These are phyloP conservation scores for Suricata suricatta DNA, from an alignment of 2,113 vertebrate species.

Conservation along the genomic window DNA sequence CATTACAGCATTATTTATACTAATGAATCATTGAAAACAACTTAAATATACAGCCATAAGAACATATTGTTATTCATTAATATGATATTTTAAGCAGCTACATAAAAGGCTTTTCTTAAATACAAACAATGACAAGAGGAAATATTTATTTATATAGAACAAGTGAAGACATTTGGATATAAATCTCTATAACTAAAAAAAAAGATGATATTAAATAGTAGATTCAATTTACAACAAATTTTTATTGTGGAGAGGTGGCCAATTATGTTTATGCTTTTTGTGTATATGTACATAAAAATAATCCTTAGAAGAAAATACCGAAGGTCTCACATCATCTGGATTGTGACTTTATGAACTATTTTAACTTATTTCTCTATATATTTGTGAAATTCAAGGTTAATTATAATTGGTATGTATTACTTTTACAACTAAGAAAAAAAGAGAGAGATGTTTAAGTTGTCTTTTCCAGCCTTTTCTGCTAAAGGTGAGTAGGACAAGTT, in stretches of 20 bases:
- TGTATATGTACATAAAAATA: not conserved
- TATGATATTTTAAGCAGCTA: not conserved
- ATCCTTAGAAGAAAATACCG: not conserved
- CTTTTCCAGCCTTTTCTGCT: not conserved
- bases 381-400: not conserved
- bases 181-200: not conserved
- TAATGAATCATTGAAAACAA: not conserved
- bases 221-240: not conserved
- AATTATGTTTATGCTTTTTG: accelerated
- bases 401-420: not conserved
- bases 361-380: not conserved
- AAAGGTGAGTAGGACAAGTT: too few relatives aligned
- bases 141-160: not conserved
- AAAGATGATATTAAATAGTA: too few relatives aligned
- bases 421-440: not conserved
- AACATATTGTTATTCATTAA: not conserved
- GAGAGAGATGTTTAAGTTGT: not conserved
- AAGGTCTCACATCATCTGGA: not conserved
- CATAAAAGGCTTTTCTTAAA: not conserved
- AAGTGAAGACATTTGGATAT: not conserved
- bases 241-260: not conserved
- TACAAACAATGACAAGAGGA: not conserved
- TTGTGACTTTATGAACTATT: not conserved
- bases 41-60: not conserved
- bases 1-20: not conserved